phyloP scores from a whole-genome alignment of 2,797 vertebrate species.

The Pteropus rufus region DNA sequence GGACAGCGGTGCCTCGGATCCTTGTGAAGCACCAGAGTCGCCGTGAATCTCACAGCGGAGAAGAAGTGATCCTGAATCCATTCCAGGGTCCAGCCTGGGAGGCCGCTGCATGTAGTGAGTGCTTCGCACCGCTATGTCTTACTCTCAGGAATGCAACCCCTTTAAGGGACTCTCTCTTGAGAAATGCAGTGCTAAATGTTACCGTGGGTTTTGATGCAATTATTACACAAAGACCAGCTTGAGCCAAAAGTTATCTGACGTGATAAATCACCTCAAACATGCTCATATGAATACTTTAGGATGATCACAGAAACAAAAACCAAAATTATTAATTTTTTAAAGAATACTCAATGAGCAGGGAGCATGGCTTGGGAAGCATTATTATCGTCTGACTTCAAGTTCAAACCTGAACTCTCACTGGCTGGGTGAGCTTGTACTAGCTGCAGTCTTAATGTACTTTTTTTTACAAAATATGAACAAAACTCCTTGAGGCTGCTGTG shows the following conservation, averaged over 20 bases:
- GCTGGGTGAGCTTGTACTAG: neutral
- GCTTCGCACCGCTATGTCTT: accelerated
- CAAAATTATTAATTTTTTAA: neutral
- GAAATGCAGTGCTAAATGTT: neutral
- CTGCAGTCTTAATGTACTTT: neutral
- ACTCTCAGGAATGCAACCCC: neutral
- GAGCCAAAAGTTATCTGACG: neutral
- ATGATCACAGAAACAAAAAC: neutral
- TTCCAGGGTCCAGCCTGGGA: neutral
- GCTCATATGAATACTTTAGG: neutral
- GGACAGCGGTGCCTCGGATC: neutral
- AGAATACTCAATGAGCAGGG: neutral
- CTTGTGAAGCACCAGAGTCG: neutral
- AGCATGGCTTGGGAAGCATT: neutral
- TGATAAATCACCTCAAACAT: neutral
- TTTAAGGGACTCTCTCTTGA: neutral
- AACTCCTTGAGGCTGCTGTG: neutral
- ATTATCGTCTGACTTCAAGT: neutral
- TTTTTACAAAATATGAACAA: neutral
- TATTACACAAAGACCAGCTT: neutral
- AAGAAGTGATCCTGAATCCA: neutral
- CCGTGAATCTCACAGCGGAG: neutral
- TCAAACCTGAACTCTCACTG: neutral
- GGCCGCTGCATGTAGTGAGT: accelerated
- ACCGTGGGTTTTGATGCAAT: neutral